phyloP scores from a whole-genome alignment of 2,113 vertebrate genomes.

The Tiliqua scincoides region DNA sequence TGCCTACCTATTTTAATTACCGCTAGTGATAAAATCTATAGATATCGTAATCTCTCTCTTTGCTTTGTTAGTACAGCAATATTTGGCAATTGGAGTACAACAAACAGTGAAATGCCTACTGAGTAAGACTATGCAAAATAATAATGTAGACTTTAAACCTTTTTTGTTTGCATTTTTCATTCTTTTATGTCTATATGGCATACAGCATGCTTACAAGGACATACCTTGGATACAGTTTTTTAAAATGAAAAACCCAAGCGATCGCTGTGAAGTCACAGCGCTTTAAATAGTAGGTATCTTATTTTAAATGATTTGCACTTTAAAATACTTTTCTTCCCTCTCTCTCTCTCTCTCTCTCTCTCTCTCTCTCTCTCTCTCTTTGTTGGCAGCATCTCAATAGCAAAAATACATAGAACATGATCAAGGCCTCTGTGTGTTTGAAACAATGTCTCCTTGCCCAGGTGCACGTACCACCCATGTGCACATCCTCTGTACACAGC shows the following conservation, averaged over 20 bases:
- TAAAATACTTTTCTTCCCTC: background rate
- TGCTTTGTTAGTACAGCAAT: conserved; percentile 25
- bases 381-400: background rate
- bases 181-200: background rate
- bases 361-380: too few relatives aligned
- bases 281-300: background rate
- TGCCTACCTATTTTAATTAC: conserved; percentile 10
- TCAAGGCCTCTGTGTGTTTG: too few relatives aligned
- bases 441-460: background rate
- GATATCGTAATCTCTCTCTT: conserved; percentile 34
- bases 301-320: background rate
- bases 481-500: background rate
- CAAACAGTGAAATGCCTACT: conserved; percentile 27
- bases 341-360: too few relatives aligned
- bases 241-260: background rate
- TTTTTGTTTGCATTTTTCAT: background rate
- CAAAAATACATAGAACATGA: background rate
- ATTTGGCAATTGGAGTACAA: conserved; percentile 28
- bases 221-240: background rate
- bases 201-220: background rate
- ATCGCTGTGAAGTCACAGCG: background rate
- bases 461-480: too few relatives aligned
- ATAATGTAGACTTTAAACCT: background rate
- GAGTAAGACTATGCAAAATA: background rate
- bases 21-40: conserved; percentile 9